Evolutionary conservation across 2,797 vertebrate genomes (phyloP), one percentile per base, ranked within the genome.

Genomic region (Sardinella longiceps): DNA sequence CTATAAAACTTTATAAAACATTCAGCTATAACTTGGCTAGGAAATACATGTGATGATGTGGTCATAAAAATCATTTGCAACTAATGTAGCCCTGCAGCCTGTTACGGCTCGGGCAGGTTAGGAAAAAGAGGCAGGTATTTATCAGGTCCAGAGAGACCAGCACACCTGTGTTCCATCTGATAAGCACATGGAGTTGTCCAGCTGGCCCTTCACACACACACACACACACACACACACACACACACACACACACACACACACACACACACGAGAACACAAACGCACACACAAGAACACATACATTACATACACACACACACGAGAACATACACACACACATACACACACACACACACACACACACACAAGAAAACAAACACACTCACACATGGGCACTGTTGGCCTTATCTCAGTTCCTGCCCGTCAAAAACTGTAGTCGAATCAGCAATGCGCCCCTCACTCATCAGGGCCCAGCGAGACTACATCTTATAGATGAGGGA

Each of bases 131-230:
- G 37, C 20, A 77, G 70, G 70, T 43, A 70, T 33, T 37, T 14
- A 70, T 70, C 58, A 63, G 25, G 58, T 12, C 63, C 14, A 39
- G 18, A 15, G 33, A 23, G 60, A 87, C 4, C 50, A 91, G 89
- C 89, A 82, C 33, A 66, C 84, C 81, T 91, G 89, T 91, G 91
- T 91, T 91, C 58, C 89, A 87, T 91, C 80, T 88, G 89, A 91
- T 86, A 93, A 90, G 90, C 63, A 53, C 15, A 87, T 70, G 30
- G 85, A 87, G 89, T 91, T 86, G 1, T 88, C 87, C 87, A 70
- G 28, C 28, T 33, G 28, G 89, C 84, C 85, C 81, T 92, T 92
- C 88, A 91, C 83, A 30, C 1, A 12, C 1, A 0, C 10, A 30
- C 60, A 30, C 25, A 28, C 60, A 63, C n/a, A 60, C 58, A 25